Conservation (phyloP, 1,140 invertebrate genomes). For the Periplaneta americana region DNA sequence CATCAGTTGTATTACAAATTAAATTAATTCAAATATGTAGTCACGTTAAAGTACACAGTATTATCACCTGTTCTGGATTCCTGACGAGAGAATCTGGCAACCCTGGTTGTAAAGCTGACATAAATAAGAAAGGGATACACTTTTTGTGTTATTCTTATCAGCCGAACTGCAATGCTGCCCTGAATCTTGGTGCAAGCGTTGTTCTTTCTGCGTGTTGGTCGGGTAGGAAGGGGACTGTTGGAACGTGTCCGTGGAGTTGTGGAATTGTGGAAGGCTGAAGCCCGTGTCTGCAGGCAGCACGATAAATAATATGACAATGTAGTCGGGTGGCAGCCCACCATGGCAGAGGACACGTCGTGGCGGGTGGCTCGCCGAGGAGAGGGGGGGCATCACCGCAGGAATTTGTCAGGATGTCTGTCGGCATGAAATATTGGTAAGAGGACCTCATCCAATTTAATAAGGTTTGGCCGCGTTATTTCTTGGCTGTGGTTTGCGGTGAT, state of each 20-base stretch:
- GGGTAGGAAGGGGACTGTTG: background rate
- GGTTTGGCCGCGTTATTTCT: background rate
- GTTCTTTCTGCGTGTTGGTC: no score
- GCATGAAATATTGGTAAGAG: background rate
- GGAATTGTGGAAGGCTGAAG: background rate
- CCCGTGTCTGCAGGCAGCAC: background rate
- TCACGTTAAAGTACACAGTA: no score
- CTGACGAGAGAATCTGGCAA: no score
- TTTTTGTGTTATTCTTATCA: no score
- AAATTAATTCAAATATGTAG: no score
- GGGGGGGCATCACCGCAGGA: background rate
- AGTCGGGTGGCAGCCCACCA: background rate
- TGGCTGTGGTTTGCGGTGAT: background rate
- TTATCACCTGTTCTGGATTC: no score
- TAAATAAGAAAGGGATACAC: no score
- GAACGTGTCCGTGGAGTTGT: background rate
- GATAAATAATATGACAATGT: background rate
- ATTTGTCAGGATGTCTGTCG: background rate
- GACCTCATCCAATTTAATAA: background rate
- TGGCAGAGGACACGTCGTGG: background rate
- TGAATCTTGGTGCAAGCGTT: no score
- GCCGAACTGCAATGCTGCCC: no score
- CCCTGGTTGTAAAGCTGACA: no score
- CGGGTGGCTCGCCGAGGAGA: background rate
- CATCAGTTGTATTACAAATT: no score